Evolutionary conservation across 2,797 vertebrate species (phyloP), one percentile per base, ranked within the genome.

Genomic region (Kryptolebias ocellatus): DNA sequence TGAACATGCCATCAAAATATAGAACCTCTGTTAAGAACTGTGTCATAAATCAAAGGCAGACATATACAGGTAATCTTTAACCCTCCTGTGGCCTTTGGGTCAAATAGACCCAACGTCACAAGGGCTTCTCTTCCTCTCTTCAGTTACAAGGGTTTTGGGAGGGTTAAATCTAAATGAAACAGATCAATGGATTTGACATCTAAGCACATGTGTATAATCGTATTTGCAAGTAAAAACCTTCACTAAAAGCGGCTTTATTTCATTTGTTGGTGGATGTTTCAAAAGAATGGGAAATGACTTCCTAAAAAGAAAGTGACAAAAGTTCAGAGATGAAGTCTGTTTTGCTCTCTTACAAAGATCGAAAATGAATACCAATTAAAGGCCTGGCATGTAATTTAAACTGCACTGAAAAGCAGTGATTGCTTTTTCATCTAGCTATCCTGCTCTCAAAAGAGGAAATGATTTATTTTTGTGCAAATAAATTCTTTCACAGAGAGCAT

Each of bases 401-500:
- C 67, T 51, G 37, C 67, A 81, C 24, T 81, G 70, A 87, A 83
- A 87, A 80, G 74, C 63, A 74, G 72, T 70, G 76, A 88, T 79
- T 87, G 78, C 70, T 72, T 85, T 85, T 86, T 89, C 82, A 87
- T 83, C 74, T 76, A 68, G 72, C 70, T 72, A 81, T 86, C 72
- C 87, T 77, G 69, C 81, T 83, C 72, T 85, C 67, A 74, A 81
- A 68, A 72, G 77, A 76, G 73, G 76, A 84, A 85, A 75, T 84
- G 15, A 82, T 87, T 89, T 83, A 85, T 87, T 88, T 89, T 80
- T 71, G 60, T 67, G 69, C 55, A 86, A 87, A 86, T 87, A 84
- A 70, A 87, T 83, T 72, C 64, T 85, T 87, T 83, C 59, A 76
- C 67, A 66, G 76, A 86, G 74, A 74, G 76, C 65, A 76, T 90